Evolutionary conservation across 2,797 vertebrate genomes (phyloP), one percentile per base, ranked within the genome.

Genomic region (Lateolabrax maculatus): DNA sequence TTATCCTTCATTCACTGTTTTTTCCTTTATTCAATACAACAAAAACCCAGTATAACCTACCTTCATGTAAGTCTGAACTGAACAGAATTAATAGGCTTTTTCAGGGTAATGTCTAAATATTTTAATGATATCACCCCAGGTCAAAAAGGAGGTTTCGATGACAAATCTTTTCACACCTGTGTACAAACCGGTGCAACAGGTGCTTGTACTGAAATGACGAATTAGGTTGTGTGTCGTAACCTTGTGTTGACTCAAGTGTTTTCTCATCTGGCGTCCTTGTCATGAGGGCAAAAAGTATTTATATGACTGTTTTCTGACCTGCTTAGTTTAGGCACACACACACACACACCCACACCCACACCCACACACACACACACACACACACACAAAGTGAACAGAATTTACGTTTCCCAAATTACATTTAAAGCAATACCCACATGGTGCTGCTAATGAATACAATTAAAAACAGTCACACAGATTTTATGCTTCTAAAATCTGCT

Each of bases 401-500:
- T 77, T 51, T 4, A 51, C 4, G 0, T 51, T 44, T 34, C 44
- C 12, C 13, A 53, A 39, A 68, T 19, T 1, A 39, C 6, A 31
- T 64, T 56, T 21, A 25, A 36, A 58, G 1, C 23, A 43, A 55
- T 75, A 16, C 15, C 37, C 18, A 23, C 6, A 9, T 15, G 49
- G 34, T 43, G 48, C 39, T 49, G 48, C 36, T 36, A 34, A 58
- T 60, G 37, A 74, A 60, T 46, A 10, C 27, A 34, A 48, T 25
- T 21, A 43, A 64, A 76, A 44, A 2, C 55, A 29, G 6, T n/a
- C 41, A 25, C 21, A 55, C 29, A 41, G n/a, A 39, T 3, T 16
- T 55, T 18, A 39, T 43, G 34, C n/a, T 37, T 37, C n/a, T 37
- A 60, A 66, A 81, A 25, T 27, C 43, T 23, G 18, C 12, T 62